Evolutionary conservation across 2,888 invertebrate species (phyloP), one percentile per base, ranked within the genome.

Genomic region (Monoplex corrugatus): DNA sequence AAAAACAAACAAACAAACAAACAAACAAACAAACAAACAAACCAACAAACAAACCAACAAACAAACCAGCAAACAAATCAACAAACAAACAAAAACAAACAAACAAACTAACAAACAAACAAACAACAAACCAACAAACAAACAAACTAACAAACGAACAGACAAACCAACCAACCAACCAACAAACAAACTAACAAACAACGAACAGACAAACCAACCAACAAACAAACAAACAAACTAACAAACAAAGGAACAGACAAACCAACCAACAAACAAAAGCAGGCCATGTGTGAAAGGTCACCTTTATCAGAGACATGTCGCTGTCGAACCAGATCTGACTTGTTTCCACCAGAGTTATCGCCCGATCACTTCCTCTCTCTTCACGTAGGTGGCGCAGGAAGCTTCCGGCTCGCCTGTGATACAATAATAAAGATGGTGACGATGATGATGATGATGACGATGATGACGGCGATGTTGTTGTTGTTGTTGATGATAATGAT

Each of bases 331-430:
- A 91, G 78, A 35, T 91, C 91, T 0, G 89, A 84, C 78, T 91
- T 91, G 89, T 91, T 91, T 90, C 91, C 43, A 91, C 91, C n/a
- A 91, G 84, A 16, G 89, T 90, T 80, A 91, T 89, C 19, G 90
- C 89, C 32, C 87, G 86, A 89, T 90, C 89, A 2, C 78, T 89
- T 10, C 89, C 72, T n/a, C 86, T 50, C 35, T 86, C 90, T 35
- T 91, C 90, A 28, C 91, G 78, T 38, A 91, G 82, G 19, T 83
- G 68, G 35, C 83, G 83, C n/a, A 88, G 43, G 2, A 35, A 43
- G n/a, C 50, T 23, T 32, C 43, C 78, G 3, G 78, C 78, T 43
- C n/a, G 43, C 23, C 78, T 80, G 78, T 43, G 3, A 23, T 35
- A 38, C 6, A 68, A 63, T 63, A 63, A 63, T 63, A 23, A 63